Conservation (phyloP, 2,888 invertebrate genomes). For the Allophyes oxyacanthae region DNA sequence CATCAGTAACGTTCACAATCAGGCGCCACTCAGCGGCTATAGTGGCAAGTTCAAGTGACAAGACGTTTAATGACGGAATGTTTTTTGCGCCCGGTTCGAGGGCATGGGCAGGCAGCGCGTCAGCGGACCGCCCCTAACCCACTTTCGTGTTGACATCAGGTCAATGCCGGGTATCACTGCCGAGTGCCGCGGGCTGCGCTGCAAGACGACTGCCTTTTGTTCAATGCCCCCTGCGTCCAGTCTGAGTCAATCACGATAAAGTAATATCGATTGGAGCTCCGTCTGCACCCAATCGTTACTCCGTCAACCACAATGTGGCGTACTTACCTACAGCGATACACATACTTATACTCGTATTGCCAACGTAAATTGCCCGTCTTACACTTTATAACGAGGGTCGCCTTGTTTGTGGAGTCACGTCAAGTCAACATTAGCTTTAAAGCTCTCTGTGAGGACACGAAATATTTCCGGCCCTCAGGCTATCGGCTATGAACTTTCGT, state of each 20-base stretch:
- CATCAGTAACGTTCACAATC: conserved; percentile 40
- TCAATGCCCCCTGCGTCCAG: conserved; percentile 21
- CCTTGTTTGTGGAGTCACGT: background rate
- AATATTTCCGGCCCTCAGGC: background rate
- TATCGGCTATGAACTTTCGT: background rate
- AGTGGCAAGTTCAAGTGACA: conserved; percentile 24
- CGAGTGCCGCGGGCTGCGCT: too few species aligned
- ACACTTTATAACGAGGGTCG: conserved; percentile 3
- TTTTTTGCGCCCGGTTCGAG: conserved; percentile 25
- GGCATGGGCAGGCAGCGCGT: conserved; percentile 28
- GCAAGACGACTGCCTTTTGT: conserved; percentile 55
- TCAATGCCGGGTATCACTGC: conserved; percentile 63
- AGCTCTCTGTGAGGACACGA: background rate
- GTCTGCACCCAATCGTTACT: conserved; percentile 44
- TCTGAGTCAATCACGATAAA: conserved; percentile 55
- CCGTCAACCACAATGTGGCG: conserved; percentile 16
- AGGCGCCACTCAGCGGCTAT: conserved; percentile 21
- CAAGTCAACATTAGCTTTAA: background rate
- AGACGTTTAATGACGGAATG: conserved; percentile 42
- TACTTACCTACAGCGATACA: conserved; percentile 6
- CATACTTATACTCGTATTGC: conserved; percentile 2
- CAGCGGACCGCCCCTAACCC: conserved; percentile 59
- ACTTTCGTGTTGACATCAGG: conserved; percentile 63
- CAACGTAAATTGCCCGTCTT: conserved; percentile 2
- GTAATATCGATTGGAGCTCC: conserved; percentile 56